Evolutionary conservation across 2,113 vertebrate genomes (phyloP).

Genomic region (Speoplatyrhinus poulsoni): DNA sequence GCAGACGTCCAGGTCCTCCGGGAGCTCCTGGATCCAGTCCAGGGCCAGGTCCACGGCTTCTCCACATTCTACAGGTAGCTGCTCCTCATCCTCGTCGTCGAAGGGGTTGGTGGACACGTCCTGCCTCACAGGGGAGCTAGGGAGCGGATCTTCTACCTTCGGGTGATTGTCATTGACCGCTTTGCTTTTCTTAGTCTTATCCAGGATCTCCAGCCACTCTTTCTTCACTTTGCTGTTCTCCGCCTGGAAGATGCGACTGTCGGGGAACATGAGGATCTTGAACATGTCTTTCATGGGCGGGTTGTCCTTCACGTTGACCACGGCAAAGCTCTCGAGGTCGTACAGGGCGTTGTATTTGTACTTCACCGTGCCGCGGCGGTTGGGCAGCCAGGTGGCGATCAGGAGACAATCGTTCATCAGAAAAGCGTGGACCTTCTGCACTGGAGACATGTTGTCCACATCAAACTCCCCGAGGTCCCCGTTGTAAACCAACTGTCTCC

Average conservation of each 20-base stretch:
- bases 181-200: conserved; percentile 91
- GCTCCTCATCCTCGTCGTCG: conserved; percentile 72
- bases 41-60: conserved; percentile 85
- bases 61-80: conserved; percentile 51
- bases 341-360: conserved; percentile 94
- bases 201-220: conserved; percentile 96
- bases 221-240: conserved; percentile 99
- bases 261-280: conserved; percentile 97
- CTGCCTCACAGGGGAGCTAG: conserved; percentile 55
- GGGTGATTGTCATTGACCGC: conserved; percentile 81
- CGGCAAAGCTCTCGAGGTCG: conserved; percentile 89
- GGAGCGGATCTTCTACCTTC: conserved; percentile 85
- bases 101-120: conserved; percentile 86
- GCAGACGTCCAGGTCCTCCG: conserved; percentile 94
- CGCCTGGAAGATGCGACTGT: conserved; percentile 95
- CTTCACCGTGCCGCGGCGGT: conserved; percentile 83
- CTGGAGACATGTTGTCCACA: conserved; percentile 90
- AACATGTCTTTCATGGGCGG: conserved; percentile 99
- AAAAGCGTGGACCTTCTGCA: conserved; percentile 95
- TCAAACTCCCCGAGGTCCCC: conserved; percentile 95
- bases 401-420: conserved; percentile 97
- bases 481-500: conserved; percentile 94
- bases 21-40: conserved; percentile 97
- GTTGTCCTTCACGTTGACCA: conserved; percentile 98
- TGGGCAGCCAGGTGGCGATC: conserved; percentile 90